phyloP scores from a whole-genome alignment of 2,113 vertebrate genomes.

The Verasper variegatus region DNA sequence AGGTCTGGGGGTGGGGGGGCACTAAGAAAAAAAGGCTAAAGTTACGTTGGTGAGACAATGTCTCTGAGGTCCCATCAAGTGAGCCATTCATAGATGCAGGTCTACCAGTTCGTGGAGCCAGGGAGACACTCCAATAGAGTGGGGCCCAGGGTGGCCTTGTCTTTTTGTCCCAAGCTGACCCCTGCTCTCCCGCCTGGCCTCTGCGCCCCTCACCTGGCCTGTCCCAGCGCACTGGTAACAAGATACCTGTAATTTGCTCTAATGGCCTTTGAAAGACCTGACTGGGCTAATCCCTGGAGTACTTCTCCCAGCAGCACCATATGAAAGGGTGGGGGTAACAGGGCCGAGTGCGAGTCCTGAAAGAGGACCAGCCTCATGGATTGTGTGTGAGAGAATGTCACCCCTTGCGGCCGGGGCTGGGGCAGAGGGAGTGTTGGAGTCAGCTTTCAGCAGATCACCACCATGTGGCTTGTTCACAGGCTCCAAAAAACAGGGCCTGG shows the following conservation, averaged over 20 bases:
- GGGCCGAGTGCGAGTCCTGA: conserved; percentile 76
- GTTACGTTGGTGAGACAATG: conserved; percentile 81
- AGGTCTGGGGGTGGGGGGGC: conserved; percentile 28
- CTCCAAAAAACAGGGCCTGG: conserved; percentile 42
- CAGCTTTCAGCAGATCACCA: conserved; percentile 76
- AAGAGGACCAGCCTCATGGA: conserved; percentile 78
- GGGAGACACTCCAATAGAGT: conserved; percentile 76
- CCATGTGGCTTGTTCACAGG: conserved; percentile 74
- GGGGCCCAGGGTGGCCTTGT: conserved; percentile 77
- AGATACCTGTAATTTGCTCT: conserved; percentile 87
- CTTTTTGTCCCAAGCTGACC: conserved; percentile 85
- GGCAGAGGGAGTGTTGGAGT: conserved; percentile 71
- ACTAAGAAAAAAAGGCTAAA: conserved; percentile 76
- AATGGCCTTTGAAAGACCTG: conserved; percentile 86
- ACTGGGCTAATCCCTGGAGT: conserved; percentile 84
- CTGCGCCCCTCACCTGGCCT: conserved; percentile 84
- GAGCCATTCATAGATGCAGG: conserved; percentile 79
- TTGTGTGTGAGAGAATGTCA: conserved; percentile 82
- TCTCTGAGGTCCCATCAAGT: conserved; percentile 82
- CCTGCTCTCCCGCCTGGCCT: conserved; percentile 82
- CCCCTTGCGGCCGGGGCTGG: conserved; percentile 69
- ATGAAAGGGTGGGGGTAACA: conserved; percentile 78
- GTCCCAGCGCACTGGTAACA: conserved; percentile 82
- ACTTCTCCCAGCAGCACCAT: conserved; percentile 77
- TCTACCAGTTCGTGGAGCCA: conserved; percentile 72